A percentile compares a stretch with the other conserved stretches of the same genome.
Conservation (phyloP, 2,888 invertebrate species). For the Prosapia bicincta region DNA sequence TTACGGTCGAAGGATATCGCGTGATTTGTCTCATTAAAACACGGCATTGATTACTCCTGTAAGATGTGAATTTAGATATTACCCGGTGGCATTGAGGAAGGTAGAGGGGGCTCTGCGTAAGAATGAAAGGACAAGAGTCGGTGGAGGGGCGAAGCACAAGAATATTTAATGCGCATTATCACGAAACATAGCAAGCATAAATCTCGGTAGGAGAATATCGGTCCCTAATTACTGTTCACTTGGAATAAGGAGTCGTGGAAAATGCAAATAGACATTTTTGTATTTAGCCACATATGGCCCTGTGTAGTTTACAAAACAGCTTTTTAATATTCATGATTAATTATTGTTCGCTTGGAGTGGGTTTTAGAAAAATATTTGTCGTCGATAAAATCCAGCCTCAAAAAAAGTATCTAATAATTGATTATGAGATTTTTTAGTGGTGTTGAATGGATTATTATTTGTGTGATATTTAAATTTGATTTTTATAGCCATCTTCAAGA, state of each 20-base stretch:
- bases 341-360: too few species aligned
- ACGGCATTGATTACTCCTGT: constrained; percentile 27
- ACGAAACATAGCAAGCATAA: neutral
- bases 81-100: constrained; percentile 19
- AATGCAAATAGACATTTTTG: too few species aligned
- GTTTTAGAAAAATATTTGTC: too few species aligned
- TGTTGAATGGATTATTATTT: too few species aligned
- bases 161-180: neutral
- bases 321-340: too few species aligned
- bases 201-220: neutral
- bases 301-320: too few species aligned
- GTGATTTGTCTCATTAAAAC: constrained; percentile 29
- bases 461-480: too few species aligned
- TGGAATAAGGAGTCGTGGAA: neutral
- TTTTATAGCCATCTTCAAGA: too few species aligned
- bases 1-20: constrained; percentile 15
- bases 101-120: neutral
- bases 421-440: too few species aligned
- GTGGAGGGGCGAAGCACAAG: neutral
- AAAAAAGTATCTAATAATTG: too few species aligned
- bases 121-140: neutral
- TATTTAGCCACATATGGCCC: too few species aligned
- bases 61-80: constrained; percentile 36
- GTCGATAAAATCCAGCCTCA: too few species aligned
- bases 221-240: neutral